These are phyloP conservation scores for Cherax quadricarinatus DNA, from an alignment of 1,140 invertebrate genomes.

Conservation along the genomic window DNA sequence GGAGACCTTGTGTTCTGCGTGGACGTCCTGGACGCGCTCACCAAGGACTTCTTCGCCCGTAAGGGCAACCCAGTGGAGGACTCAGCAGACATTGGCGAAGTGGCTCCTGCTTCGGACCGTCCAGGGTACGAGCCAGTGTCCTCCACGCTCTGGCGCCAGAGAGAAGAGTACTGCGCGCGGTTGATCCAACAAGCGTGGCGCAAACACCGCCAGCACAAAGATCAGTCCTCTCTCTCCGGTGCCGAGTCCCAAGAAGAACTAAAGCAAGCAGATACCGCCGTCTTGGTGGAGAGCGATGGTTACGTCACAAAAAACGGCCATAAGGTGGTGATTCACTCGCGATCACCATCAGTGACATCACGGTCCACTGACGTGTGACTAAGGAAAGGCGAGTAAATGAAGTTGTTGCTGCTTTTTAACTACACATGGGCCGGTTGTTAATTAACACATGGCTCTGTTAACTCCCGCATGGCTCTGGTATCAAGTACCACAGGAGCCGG, in stretches of 20 bases:
- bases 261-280: conserved; percentile 83
- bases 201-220: conserved; percentile 72
- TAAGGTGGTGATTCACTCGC: conserved; percentile 91
- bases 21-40: conserved; percentile 96
- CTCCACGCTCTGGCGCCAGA: conserved; percentile 94
- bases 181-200: conserved; percentile 95
- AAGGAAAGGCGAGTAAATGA: conserved; percentile 75
- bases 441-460: conserved; percentile 10
- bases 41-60: conserved; percentile 92
- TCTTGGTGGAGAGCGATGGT: conserved; percentile 88
- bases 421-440: conserved; percentile 33
- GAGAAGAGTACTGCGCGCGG: conserved; percentile 96
- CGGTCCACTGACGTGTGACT: conserved; percentile 88
- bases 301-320: conserved; percentile 89
- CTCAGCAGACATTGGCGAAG: conserved; percentile 92
- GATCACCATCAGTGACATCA: conserved; percentile 88
- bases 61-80: conserved; percentile 88
- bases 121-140: conserved; percentile 94
- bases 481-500: not conserved
- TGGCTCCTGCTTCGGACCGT: conserved; percentile 84
- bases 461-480: conserved; percentile 38
- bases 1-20: conserved; percentile 97
- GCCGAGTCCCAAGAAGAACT: conserved; percentile 74
- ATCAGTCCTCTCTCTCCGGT: conserved; percentile 75
- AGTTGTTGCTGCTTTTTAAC: conserved; percentile 57